phyloP scores from a whole-genome alignment of 2,797 vertebrate species.

The Eulemur rubriventer region DNA sequence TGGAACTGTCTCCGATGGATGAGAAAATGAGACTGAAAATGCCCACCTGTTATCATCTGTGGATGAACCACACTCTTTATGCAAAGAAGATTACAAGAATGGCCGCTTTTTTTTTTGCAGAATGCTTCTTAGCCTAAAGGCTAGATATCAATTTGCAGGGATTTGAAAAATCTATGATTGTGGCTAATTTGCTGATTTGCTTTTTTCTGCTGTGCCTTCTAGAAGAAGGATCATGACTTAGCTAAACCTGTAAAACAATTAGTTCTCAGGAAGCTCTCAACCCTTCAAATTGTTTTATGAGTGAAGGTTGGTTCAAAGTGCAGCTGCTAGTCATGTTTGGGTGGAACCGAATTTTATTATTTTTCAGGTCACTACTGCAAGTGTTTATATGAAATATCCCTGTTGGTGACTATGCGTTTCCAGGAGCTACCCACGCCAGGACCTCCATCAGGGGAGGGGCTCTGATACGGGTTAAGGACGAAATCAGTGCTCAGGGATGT shows the following conservation, averaged over 20 bases:
- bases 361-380: background rate
- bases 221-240: background rate
- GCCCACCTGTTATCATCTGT: background rate
- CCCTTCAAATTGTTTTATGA: background rate
- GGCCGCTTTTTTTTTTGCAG: background rate
- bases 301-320: background rate
- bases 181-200: conserved; percentile 9
- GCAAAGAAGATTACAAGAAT: conserved; percentile 53
- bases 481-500: background rate
- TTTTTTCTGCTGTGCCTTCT: background rate
- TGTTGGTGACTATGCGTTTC: background rate
- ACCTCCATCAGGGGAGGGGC: background rate
- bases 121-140: conserved; percentile 52
- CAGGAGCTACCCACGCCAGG: background rate
- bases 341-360: background rate
- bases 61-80: background rate
- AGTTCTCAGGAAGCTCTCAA: background rate
- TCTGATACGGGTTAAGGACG: background rate
- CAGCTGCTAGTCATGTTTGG: background rate
- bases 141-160: conserved; percentile 38
- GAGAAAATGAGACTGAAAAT: conserved; percentile 52
- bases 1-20: background rate
- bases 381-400: background rate
- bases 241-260: background rate
- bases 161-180: conserved; percentile 44